Evolutionary conservation across 2,888 invertebrate species (phyloP).

Genomic region (Agriopis leucophaearia): DNA sequence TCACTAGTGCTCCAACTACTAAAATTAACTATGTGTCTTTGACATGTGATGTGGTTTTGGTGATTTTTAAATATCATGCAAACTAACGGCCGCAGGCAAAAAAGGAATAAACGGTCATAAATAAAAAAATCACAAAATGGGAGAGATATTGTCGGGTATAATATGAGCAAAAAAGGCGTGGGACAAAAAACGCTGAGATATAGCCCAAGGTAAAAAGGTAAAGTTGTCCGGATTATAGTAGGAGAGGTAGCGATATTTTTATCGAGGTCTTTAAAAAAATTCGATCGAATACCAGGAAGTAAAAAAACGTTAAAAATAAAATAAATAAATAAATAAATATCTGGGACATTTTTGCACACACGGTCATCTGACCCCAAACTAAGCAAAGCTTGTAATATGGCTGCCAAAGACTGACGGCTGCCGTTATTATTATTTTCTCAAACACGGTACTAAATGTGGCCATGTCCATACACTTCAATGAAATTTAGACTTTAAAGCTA

Average conservation of each 20-base stretch:
- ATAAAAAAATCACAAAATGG: conserved; percentile 50
- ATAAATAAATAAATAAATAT: too few species aligned
- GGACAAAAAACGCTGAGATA: conserved; percentile 42
- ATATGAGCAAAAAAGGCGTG: conserved; percentile 23
- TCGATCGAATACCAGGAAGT: too few species aligned
- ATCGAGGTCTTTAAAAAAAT: not conserved
- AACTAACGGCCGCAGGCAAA: conserved; percentile 10
- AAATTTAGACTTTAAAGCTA: too few species aligned
- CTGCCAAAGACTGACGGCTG: too few species aligned
- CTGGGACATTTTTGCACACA: too few species aligned
- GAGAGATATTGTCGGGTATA: conserved; percentile 43
- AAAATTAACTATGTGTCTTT: not conserved
- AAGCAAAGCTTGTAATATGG: too few species aligned
- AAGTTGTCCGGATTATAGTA: conserved; percentile 21
- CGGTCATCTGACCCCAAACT: too few species aligned
- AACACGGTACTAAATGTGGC: too few species aligned
- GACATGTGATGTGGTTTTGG: not conserved
- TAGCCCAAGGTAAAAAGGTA: conserved; percentile 29
- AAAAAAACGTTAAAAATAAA: too few species aligned
- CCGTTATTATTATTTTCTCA: too few species aligned
- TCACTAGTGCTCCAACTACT: too few species aligned
- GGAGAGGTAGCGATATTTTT: conserved; percentile 1
- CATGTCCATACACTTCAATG: too few species aligned
- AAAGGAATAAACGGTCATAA: conserved; percentile 38
- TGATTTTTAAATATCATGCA: not conserved